A percentile compares a stretch with the other conserved stretches of the same genome.
Conservation (phyloP, 2,888 invertebrate genomes). For the Drosophila acutilabella region DNA sequence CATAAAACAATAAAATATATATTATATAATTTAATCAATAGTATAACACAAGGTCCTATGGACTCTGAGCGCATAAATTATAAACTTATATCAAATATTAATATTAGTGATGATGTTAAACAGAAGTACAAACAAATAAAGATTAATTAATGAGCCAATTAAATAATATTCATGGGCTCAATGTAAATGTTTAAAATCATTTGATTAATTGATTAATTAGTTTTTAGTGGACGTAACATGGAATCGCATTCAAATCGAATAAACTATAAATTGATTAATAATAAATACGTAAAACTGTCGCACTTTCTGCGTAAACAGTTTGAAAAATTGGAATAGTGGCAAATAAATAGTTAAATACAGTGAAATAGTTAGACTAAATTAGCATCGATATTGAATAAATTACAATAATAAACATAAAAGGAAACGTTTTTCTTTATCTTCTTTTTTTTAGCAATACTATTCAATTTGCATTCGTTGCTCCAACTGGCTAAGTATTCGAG, state of each 20-base stretch:
- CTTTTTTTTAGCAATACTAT: conserved; percentile 62
- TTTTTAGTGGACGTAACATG: conserved; percentile 76
- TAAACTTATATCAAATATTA: not conserved
- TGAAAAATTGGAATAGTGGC: conserved; percentile 50
- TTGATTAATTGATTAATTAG: conserved; percentile 22
- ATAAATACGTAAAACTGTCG: conserved; percentile 59
- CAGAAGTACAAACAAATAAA: conserved; percentile 44
- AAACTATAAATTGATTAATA: conserved; percentile 29
- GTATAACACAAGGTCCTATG: conserved; percentile 17
- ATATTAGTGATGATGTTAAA: conserved; percentile 43
- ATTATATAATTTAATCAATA: conserved; percentile 10
- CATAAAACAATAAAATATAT: conserved; percentile 37
- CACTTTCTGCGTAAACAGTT: conserved; percentile 38
- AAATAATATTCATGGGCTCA: conserved; percentile 28
- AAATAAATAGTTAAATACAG: conserved; percentile 71
- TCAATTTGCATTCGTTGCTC: conserved; percentile 59
- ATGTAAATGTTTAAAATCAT: conserved; percentile 26
- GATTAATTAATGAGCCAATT: conserved; percentile 18
- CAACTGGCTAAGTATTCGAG: conserved; percentile 24
- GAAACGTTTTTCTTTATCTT: conserved; percentile 44
- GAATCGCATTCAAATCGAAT: conserved; percentile 56
- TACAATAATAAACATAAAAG: conserved; percentile 66
- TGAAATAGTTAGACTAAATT: conserved; percentile 65
- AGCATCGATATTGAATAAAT: conserved; percentile 65
- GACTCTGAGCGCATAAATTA: conserved; percentile 4